Evolutionary conservation across 2,888 invertebrate species (phyloP), one percentile per base, ranked within the genome.

Genomic region (Poecilus cupreus): DNA sequence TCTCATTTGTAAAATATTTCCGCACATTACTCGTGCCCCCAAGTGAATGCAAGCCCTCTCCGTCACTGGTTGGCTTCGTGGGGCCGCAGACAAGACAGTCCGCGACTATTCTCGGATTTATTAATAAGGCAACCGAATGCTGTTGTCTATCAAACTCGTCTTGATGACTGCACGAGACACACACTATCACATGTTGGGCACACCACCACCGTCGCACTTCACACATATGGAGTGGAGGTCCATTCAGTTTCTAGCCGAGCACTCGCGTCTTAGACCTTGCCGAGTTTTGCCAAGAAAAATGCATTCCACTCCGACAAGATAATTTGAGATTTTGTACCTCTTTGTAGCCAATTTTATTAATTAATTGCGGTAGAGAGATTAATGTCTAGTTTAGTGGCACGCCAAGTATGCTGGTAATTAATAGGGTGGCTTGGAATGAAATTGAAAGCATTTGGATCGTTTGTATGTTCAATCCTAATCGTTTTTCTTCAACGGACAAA

Each of bases 81-180:
- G 51, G 51, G 51, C 51, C 51, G 46, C 32, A 32, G 32, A 32
- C 32, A 32, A 43, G 74, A 49, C 43, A 46, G 49, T 74, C 39
- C 32, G 32, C 32, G 16, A 87, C 86, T 88, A 88, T 88, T 88
- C 88, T 87, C 83, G 86, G 87, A 86, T 87, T 87, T 88, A 88
- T 88, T 88, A 88, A 88, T 88, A 88, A 88, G 39, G 87, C 87
- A 86, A 86, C 88, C 88, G 88, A 88, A 88, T 88, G 88, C 84
- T 86, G 86, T 86, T 88, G 88, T 88, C 88, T 86, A 87, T 88
- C 88, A 88, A 77, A 60, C 39, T 74, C 37, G 43, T 72, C 43
- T 6, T 51, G 51, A 51, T 46, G 74, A 24, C 74, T 74, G 13
- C 60, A 54, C 18, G 16, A 54, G 16, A 54, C 43, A 43, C 43